Evolutionary conservation across 2,888 invertebrate species (phyloP).

Genomic region (Drosophila quinaria): DNA sequence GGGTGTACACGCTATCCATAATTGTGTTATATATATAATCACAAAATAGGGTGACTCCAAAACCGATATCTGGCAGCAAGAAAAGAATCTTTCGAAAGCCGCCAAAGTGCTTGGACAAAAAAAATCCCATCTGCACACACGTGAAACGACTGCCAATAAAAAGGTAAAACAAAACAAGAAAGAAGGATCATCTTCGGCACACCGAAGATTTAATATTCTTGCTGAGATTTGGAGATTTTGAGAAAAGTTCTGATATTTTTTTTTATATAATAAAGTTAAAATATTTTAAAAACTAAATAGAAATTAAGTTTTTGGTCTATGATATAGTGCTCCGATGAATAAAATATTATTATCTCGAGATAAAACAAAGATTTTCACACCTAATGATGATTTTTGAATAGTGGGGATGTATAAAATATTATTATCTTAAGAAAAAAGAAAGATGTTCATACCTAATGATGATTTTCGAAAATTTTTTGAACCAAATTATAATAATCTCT

Average conservation of each 20-base stretch:
- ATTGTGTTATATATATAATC: conserved; percentile 54
- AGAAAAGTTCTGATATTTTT: neutral
- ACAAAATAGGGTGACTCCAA: conserved; percentile 85
- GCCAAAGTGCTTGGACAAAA: conserved; percentile 87
- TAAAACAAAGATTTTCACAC: too few relatives aligned
- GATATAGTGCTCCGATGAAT: too few relatives aligned
- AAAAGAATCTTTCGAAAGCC: conserved; percentile 87
- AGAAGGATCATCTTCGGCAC: conserved; percentile 1
- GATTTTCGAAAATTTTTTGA: too few relatives aligned
- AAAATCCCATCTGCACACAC: conserved; percentile 86
- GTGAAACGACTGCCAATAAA: conserved; percentile 86
- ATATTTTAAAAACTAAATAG: too few relatives aligned
- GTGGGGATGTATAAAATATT: too few relatives aligned
- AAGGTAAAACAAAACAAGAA: conserved; percentile 83
- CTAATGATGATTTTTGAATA: too few relatives aligned
- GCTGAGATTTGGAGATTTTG: neutral
- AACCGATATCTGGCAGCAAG: conserved; percentile 86
- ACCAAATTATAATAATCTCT: neutral
- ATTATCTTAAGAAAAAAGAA: too few relatives aligned
- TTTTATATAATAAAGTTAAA: too few relatives aligned
- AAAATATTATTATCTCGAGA: too few relatives aligned
- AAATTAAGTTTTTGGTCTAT: too few relatives aligned
- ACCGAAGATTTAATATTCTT: neutral
- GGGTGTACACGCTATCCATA: conserved; percentile 50
- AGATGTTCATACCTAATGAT: too few relatives aligned